Base-by-base conservation (phyloP, 2,888 invertebrate species). In the Eupithecia tripunctaria region DNA sequence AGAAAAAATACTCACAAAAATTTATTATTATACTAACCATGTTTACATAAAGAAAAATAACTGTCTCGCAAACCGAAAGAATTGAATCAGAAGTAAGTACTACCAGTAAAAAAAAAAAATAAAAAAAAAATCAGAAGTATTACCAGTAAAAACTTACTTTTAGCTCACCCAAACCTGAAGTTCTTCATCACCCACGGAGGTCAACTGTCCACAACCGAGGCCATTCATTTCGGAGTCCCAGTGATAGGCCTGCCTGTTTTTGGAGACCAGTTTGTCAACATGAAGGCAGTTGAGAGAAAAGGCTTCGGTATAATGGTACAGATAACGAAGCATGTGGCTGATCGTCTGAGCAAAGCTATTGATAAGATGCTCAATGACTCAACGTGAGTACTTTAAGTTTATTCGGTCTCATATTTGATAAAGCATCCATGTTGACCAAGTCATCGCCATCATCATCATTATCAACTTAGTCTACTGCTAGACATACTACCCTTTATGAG, bases 191-290 rank as follows among this genome's bases (percentile, higher is more conserved):
- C 56, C 10, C 56, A 56, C 38, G 92, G 92, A n/a, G 92, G 92
- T 14, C 89, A 86, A 67, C 79, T 92, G 0, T 92, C 92, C 0
- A 90, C 88, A 0, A 87, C 88, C 10, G 92, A 92, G 80, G 85
- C 92, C 0, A 79, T 91, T 69, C 88, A 92, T 75, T 88, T 83
- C 51, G 92, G 89, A n/a, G 86, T 91, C n/a, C 92, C 92, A 12
- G 73, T 91, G 0, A 85, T 92, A 0, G 92, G 92, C 12, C 80
- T 92, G 1, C 92, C 92, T 2, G 81, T 90, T 0, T 76, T 86
- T 38, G 89, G 84, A 29, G 92, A 93, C 63, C 92, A 93, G 76
- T 76, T 83, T 47, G 76, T 88, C 1, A 92, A 92, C 68, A 89
- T 91, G 88, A 80, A 73, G 10, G 80, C 85, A 2, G 88, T 88